Conservation (phyloP, 2,113 vertebrate genomes). For the Cricetomys ansorgei region DNA sequence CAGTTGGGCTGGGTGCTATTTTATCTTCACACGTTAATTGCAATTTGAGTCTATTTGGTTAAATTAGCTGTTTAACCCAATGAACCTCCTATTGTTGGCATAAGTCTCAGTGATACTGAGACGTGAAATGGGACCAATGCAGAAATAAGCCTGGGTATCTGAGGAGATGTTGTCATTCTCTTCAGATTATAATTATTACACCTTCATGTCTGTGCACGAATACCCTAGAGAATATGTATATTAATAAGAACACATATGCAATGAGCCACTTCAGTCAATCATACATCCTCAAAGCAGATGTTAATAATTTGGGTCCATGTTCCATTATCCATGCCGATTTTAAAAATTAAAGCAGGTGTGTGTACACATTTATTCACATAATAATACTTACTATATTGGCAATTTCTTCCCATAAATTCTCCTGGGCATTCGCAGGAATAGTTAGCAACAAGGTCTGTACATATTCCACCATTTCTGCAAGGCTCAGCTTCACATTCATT, state of each 20-base stretch:
- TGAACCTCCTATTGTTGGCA: not conserved
- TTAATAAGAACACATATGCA: not conserved
- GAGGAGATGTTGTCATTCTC: not conserved
- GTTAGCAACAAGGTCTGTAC: constrained; percentile 97
- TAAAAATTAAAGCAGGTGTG: not conserved
- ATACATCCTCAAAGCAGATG: not conserved
- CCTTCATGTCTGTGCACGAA: not conserved
- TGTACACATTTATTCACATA: not conserved
- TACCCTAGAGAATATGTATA: not conserved
- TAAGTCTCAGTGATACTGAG: not conserved
- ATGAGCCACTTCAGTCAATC: not conserved
- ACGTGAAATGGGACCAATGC: not conserved
- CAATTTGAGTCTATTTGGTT: not conserved
- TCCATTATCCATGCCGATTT: not conserved
- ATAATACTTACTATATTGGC: constrained; percentile 95
- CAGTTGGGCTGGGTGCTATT: not conserved
- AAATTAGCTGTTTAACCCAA: not conserved
- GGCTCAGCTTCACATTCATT: constrained; percentile 97
- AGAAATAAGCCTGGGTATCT: not conserved
- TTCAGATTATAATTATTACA: not conserved
- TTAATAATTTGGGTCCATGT: not conserved
- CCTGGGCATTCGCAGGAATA: constrained; percentile 99
- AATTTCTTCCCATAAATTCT: constrained; percentile 99
- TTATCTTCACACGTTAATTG: not conserved
- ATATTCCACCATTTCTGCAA: constrained; percentile 97